A percentile compares a stretch with the other conserved stretches of the same genome.
phyloP scores from a whole-genome alignment of 2,888 invertebrate genomes.

The Zygogramma bicolorata region DNA sequence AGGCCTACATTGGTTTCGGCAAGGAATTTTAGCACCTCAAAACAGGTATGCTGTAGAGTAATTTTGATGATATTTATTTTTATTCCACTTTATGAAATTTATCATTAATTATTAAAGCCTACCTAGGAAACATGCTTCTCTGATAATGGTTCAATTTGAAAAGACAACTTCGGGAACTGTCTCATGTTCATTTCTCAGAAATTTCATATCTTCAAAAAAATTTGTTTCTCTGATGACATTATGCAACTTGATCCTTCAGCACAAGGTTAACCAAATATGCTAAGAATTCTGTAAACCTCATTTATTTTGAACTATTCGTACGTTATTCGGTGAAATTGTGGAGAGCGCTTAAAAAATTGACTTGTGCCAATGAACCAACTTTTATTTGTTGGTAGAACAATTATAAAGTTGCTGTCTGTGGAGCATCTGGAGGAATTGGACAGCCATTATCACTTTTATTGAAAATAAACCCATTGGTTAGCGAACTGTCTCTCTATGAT shows the following conservation, averaged over 20 bases:
- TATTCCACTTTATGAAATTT: not conserved
- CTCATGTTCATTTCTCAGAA: not conserved
- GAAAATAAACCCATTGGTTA: constrained; percentile 89
- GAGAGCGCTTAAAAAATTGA: no score
- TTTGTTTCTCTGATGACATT: not conserved
- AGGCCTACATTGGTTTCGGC: constrained; percentile 66
- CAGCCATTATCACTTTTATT: constrained; percentile 94
- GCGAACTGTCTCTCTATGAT: constrained; percentile 90
- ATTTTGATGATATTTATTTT: no score
- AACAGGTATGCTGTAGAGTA: constrained; percentile 57
- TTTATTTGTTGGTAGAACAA: constrained; percentile 73
- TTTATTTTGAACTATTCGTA: no score
- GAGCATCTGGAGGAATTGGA: constrained; percentile 97
- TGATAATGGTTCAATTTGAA: no score
- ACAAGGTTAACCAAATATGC: not conserved
- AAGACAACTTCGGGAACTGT: not conserved
- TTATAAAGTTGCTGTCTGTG: constrained; percentile 95
- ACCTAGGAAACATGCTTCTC: no score
- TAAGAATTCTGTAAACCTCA: no score
- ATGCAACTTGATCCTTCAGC: not conserved
- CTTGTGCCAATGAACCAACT: no score
- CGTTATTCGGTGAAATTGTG: no score
- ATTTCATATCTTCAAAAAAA: not conserved
- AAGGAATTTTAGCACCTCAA: constrained; percentile 57
- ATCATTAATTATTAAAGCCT: no score